phyloP scores from a whole-genome alignment of 2,797 vertebrate species.

The Pipistrellus nathusii region DNA sequence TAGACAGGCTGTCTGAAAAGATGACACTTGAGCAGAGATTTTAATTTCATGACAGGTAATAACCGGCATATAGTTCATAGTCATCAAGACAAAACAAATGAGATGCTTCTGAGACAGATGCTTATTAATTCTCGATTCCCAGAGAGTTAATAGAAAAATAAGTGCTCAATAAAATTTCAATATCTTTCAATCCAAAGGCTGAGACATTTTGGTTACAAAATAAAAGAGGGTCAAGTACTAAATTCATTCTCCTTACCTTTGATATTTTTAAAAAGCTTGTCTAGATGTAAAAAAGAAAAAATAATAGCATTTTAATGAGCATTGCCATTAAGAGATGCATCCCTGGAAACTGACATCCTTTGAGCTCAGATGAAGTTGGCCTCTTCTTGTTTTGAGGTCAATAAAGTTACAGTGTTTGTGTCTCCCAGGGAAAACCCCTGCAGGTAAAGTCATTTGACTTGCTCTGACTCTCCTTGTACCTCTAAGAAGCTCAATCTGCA shows the following conservation, averaged over 20 bases:
- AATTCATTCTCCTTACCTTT: conserved; percentile 43
- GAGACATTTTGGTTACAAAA: conserved; percentile 44
- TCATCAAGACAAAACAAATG: conserved; percentile 53
- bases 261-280: conserved; percentile 54
- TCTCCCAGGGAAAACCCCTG: conserved; percentile 59
- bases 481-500: conserved; percentile 61
- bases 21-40: neutral
- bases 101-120: neutral
- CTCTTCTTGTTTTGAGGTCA: conserved; percentile 73
- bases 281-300: neutral
- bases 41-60: neutral
- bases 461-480: conserved; percentile 36
- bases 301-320: conserved; percentile 53
- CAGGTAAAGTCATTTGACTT: conserved; percentile 59
- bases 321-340: conserved; percentile 59
- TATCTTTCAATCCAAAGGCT: conserved; percentile 61
- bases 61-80: neutral
- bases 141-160: conserved; percentile 64
- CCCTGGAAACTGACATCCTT: conserved; percentile 53
- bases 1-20: conserved; percentile 7
- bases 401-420: conserved; percentile 16
- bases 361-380: conserved; percentile 44
- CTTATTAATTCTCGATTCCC: conserved; percentile 20
- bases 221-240: conserved; percentile 25
- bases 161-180: conserved; percentile 28